A percentile compares a stretch with the other conserved stretches of the same genome.
phyloP scores from a whole-genome alignment of 1,140 invertebrate species.

The Odontomachus brunneus region DNA sequence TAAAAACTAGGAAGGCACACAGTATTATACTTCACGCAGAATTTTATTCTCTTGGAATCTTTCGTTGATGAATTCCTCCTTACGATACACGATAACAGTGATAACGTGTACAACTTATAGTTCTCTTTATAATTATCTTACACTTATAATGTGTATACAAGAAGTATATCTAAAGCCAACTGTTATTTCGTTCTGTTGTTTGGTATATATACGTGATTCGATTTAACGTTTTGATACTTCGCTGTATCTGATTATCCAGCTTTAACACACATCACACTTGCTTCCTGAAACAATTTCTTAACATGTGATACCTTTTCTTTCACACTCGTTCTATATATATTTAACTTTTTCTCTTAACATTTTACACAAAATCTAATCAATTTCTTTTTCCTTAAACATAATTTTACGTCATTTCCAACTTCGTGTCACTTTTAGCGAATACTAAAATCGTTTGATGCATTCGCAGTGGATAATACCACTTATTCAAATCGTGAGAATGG shows the following conservation, averaged over 20 bases:
- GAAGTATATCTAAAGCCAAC: conserved; percentile 60
- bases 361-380: background rate
- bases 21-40: conserved; percentile 62
- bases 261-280: conserved; percentile 12
- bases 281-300: conserved; percentile 21
- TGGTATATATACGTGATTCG: conserved; percentile 35
- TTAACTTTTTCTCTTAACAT: conserved; percentile 4
- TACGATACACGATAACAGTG: conserved; percentile 65
- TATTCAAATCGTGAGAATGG: background rate
- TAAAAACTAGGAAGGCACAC: conserved; percentile 42
- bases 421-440: conserved; percentile 1
- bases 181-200: conserved; percentile 24
- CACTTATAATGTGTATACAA: conserved; percentile 51
- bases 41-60: conserved; percentile 63
- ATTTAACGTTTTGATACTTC: conserved; percentile 43
- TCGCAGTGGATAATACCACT: conserved; percentile 5
- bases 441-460: conserved; percentile 21
- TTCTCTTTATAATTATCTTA: conserved; percentile 55
- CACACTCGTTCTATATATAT: background rate
- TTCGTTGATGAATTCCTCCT: conserved; percentile 46
- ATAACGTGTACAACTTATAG: conserved; percentile 63
- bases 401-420: background rate
- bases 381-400: background rate
- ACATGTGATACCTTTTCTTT: conserved; percentile 1
- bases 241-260: conserved; percentile 27